phyloP scores from a whole-genome alignment of 2,888 invertebrate species.

The Scaptomyza flava region DNA sequence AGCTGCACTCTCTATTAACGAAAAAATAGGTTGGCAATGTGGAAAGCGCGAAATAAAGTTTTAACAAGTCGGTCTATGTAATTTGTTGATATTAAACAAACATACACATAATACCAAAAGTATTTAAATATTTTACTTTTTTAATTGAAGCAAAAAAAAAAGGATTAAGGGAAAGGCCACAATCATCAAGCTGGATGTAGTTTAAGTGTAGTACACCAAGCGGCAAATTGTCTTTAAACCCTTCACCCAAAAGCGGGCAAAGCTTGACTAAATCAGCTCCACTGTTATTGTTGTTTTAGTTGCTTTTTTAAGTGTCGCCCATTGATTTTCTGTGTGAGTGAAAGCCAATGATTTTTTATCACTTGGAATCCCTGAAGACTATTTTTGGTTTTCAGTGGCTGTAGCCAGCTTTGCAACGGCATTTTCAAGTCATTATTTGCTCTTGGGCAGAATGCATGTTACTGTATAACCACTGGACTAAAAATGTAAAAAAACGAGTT shows the following conservation, averaged over 20 bases:
- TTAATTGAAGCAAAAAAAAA: not conserved
- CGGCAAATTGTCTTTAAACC: slow-evolving; percentile 58
- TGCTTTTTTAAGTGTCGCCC: slow-evolving; percentile 35
- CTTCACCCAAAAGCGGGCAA: not conserved
- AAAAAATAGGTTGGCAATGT: no score
- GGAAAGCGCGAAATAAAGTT: no score
- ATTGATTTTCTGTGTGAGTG: slow-evolving; percentile 29
- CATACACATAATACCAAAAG: no score
- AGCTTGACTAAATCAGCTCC: not conserved
- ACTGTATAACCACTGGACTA: slow-evolving; percentile 15
- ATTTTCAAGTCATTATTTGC: slow-evolving; percentile 53
- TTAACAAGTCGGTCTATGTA: no score
- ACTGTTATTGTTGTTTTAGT: slow-evolving; percentile 23
- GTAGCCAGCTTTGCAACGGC: slow-evolving; percentile 48
- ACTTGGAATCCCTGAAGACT: slow-evolving; percentile 51
- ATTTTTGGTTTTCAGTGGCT: slow-evolving; percentile 29
- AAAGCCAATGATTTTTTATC: slow-evolving; percentile 56
- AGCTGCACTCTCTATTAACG: not conserved
- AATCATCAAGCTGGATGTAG: slow-evolving; percentile 13
- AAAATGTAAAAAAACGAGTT: slow-evolving; percentile 27
- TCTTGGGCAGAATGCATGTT: slow-evolving; percentile 40
- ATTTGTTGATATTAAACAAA: no score
- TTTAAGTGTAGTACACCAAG: slow-evolving; percentile 23
- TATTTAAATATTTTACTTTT: no score
- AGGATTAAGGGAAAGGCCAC: slow-evolving; percentile 22